Evolutionary conservation across 64 coral and sea anemone species (phyloP).

Genomic region (Porites lutea): DNA sequence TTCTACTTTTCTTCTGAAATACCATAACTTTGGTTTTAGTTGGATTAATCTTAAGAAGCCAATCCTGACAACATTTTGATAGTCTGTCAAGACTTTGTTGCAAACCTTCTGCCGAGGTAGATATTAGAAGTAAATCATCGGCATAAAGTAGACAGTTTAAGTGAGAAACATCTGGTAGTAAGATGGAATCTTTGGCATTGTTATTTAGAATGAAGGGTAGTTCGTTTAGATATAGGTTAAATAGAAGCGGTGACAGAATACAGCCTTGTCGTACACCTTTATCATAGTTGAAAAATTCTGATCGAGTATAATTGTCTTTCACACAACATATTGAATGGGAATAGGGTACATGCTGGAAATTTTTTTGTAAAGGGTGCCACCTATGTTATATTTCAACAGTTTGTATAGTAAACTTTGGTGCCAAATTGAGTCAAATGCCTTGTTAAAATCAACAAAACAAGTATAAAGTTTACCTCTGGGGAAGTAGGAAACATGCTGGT

Average conservation of each 20-base stretch:
- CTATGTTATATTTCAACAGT: neutral
- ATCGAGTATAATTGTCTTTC: too few species aligned
- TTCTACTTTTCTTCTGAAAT: neutral
- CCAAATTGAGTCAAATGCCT: too few species aligned
- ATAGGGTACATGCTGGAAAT: too few species aligned
- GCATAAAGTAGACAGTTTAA: constrained; percentile 3
- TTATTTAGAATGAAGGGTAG: neutral
- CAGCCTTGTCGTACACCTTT: too few species aligned
- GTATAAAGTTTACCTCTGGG: too few species aligned
- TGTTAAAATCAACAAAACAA: too few species aligned
- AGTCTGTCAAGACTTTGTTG: neutral
- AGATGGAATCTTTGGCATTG: neutral
- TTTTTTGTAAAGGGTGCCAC: neutral
- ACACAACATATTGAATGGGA: too few species aligned
- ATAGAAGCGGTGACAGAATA: too few species aligned
- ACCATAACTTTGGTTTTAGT: neutral
- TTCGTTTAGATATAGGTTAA: too few species aligned
- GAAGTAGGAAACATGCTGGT: too few species aligned
- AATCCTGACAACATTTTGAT: neutral
- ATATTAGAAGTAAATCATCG: neutral
- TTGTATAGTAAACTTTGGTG: neutral
- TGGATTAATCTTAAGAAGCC: neutral
- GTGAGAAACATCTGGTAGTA: constrained; percentile 15
- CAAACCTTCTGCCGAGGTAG: neutral
- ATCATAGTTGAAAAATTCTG: too few species aligned